Base-by-base conservation (phyloP, 1,140 invertebrate species). In the Ips nitidus region DNA sequence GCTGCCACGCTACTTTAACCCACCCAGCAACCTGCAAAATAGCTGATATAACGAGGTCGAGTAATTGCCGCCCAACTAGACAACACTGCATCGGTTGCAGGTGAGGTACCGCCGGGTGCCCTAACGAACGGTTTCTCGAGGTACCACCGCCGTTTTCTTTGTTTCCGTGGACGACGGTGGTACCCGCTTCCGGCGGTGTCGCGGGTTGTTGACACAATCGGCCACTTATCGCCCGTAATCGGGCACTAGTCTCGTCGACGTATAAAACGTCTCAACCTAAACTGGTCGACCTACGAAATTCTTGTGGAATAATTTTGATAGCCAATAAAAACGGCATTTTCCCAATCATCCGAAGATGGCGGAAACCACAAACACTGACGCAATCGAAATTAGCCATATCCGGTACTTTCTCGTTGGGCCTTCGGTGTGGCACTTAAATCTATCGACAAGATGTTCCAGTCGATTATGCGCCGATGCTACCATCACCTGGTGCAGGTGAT, bases 181-280 rank as follows among this genome's bases (percentile, higher is more conserved):
- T 70, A 57, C 63, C 56, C 62, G 61, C 62, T 70, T 56, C 52
- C 58, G 56, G 43, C 53, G 58, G 42, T 63, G 68, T 68, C 63
- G 53, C 70, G 66, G 72, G 72, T 73, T 73, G 70, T 73, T 73
- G 72, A 71, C 72, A 71, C 70, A 71, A 57, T 63, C 66, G 43
- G 41, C 53, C 42, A 67, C 65, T 61, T 61, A 47, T 22, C 7
- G 5, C 22, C 22, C 59, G 42, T 61, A 61, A 61, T 52, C 47
- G 22, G 45, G 1, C 22, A 22, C 60, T 2, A 43, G 22, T 1
- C 52, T 22, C 22, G 22, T 22, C 22, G 22, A 22, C 22, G 22
- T 22, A 22, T 22, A 22, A 22, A 22, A 22, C 22, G 22, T 22
- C 22, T 22, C 22, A 22, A 22, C 22, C 22, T 22, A 22, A 22